Evolutionary conservation across 2,797 vertebrate species (phyloP).

Genomic region (Sarcophilus harrisii): DNA sequence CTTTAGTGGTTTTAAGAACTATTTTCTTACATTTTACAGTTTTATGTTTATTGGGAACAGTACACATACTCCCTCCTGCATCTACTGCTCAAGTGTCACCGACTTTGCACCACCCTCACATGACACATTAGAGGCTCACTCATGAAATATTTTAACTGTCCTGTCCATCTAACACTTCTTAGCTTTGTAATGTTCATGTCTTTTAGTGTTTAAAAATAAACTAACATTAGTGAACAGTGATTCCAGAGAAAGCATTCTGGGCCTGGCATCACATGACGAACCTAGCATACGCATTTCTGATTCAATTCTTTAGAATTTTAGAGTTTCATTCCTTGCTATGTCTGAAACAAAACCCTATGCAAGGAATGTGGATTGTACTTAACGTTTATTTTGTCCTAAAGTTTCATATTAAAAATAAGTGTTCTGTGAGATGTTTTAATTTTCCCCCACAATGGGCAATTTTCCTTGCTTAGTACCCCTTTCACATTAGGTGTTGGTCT

Average conservation of each 20-base stretch:
- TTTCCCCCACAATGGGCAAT: background rate
- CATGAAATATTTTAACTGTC: background rate
- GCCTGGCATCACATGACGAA: background rate
- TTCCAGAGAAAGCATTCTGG: background rate
- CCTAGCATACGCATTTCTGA: background rate
- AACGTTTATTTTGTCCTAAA: background rate
- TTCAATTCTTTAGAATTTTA: background rate
- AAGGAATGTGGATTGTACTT: background rate
- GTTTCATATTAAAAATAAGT: background rate
- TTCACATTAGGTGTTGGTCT: background rate
- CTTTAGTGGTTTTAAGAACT: slow-evolving; percentile 60
- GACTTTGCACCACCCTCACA: background rate
- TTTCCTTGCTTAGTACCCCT: background rate
- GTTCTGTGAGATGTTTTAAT: background rate
- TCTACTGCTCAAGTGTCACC: background rate
- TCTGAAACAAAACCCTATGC: background rate
- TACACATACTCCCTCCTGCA: background rate
- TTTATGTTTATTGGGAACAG: background rate
- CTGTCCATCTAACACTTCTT: background rate
- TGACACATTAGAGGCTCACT: background rate
- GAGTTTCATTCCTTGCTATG: background rate
- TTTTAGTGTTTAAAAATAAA: background rate
- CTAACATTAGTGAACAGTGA: background rate
- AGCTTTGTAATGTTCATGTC: background rate
- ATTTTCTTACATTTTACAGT: background rate